Percentiles rank a stretch among this genome's conserved stretches.
These are phyloP conservation scores for Rhabdomys dilectus DNA, from an alignment of 2,113 vertebrate species.

Conservation along the genomic window DNA sequence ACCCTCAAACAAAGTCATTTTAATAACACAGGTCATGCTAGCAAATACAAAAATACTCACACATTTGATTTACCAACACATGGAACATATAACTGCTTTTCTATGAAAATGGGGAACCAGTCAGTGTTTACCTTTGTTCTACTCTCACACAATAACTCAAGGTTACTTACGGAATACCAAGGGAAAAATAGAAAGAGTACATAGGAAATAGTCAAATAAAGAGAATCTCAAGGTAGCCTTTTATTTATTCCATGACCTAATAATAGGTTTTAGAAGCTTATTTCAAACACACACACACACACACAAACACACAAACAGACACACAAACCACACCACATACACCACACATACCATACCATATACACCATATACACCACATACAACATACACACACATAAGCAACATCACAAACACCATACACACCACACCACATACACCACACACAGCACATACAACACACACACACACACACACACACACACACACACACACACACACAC, in stretches of 20 bases:
- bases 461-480: not conserved
- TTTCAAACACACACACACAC: not conserved
- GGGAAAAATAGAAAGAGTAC: not conserved
- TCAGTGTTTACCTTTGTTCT: not conserved
- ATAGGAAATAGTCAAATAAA: not conserved
- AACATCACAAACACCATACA: not conserved
- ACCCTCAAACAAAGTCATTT: not conserved
- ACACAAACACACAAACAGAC: no score
- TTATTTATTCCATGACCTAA: not conserved
- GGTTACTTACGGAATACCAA: not conserved
- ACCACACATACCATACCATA: not conserved
- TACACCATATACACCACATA: not conserved
- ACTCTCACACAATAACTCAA: not conserved
- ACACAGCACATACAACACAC: no score
- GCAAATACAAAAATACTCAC: not conserved
- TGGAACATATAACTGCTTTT: not conserved
- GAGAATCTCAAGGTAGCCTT: not conserved
- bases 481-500: not conserved
- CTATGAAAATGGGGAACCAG: not conserved
- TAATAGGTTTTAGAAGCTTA: not conserved
- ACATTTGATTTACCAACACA: not conserved
- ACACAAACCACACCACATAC: no score
- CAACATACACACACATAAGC: not conserved
- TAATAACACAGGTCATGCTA: not conserved
- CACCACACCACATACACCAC: no score